These are phyloP conservation scores for Grus americana DNA, from an alignment of 2,113 vertebrate genomes.

Conservation along the genomic window DNA sequence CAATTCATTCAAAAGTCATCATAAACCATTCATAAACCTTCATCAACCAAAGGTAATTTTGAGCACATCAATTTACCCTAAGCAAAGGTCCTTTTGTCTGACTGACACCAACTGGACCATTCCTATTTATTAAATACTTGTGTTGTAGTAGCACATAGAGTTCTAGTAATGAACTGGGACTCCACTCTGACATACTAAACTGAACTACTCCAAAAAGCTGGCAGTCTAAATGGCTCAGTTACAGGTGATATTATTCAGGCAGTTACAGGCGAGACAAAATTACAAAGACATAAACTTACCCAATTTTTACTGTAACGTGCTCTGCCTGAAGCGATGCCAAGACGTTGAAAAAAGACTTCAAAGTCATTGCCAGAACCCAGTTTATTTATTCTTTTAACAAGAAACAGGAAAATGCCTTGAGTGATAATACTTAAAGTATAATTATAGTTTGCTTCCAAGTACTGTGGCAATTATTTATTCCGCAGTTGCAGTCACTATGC, in stretches of 20 bases:
- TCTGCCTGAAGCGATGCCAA: conserved; percentile 91
- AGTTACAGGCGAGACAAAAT: not conserved
- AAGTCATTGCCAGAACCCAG: conserved; percentile 97
- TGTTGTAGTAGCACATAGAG: not conserved
- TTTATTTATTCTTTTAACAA: conserved; percentile 87
- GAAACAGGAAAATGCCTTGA: conserved; percentile 23
- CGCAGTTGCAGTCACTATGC: not conserved
- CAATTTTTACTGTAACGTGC: conserved; percentile 92
- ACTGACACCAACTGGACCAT: not conserved
- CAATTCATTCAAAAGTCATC: not conserved
- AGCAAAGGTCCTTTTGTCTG: not conserved
- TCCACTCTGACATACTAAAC: not conserved
- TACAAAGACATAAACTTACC: conserved; percentile 72
- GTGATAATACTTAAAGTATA: not conserved
- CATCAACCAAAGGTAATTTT: not conserved
- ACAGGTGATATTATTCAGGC: not conserved
- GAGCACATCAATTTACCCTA: not conserved
- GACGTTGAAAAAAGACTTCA: conserved; percentile 94
- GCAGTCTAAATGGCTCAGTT: not conserved
- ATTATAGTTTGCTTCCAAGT: not conserved
- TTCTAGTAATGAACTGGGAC: not conserved
- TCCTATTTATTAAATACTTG: not conserved
- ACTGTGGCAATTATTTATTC: not conserved
- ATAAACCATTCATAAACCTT: not conserved
- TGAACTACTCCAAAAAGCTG: not conserved